Evolutionary conservation across 1,140 invertebrate genomes (phyloP).

Genomic region (Drusus annulatus): DNA sequence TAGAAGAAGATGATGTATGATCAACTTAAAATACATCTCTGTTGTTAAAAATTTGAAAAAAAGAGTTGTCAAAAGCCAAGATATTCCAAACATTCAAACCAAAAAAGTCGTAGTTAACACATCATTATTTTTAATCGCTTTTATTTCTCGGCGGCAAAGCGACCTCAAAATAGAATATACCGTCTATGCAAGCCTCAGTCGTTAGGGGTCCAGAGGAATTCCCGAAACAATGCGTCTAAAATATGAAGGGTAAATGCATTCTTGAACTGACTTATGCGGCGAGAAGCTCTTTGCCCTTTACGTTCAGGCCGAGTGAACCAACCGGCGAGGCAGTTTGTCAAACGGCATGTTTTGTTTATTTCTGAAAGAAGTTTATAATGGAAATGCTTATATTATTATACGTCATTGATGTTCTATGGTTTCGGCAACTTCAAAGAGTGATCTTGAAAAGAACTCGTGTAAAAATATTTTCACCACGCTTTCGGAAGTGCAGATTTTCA

Average conservation of each 20-base stretch:
- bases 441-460: background rate
- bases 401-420: background rate
- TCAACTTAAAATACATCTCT: too few relatives aligned
- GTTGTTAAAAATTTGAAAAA: too few relatives aligned
- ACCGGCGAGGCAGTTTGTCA: background rate
- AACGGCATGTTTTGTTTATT: conserved; percentile 2
- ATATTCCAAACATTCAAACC: background rate
- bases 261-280: background rate
- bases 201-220: background rate
- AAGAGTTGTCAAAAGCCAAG: too few relatives aligned
- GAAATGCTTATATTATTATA: too few relatives aligned
- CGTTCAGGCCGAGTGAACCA: background rate
- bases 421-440: background rate
- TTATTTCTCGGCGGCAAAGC: conserved; percentile 1
- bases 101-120: background rate
- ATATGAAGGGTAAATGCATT: conserved; percentile 3
- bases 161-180: background rate
- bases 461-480: background rate
- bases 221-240: background rate
- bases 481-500: too few relatives aligned
- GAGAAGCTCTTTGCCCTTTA: background rate
- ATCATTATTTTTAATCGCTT: too few relatives aligned
- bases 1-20: too few relatives aligned
- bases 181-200: background rate
- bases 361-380: background rate